These are phyloP conservation scores for Batillaria attramentaria DNA, from an alignment of 1,140 invertebrate species.

Conservation along the genomic window DNA sequence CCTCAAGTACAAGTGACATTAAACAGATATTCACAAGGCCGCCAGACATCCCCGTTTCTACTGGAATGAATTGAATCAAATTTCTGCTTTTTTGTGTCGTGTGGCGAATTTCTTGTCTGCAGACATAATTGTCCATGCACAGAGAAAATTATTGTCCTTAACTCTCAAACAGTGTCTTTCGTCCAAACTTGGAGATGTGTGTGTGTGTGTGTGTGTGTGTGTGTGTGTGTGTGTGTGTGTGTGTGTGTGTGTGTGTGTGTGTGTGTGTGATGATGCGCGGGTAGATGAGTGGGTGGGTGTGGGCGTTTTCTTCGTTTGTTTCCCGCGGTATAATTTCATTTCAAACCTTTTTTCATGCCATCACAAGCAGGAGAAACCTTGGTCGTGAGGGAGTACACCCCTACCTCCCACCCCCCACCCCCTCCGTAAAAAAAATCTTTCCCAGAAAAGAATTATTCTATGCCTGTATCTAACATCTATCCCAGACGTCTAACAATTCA, in stretches of 20 bases:
- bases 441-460: too few species aligned
- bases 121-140: not conserved
- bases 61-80: not conserved
- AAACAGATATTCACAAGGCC: not conserved
- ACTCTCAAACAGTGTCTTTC: too few species aligned
- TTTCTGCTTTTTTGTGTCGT: not conserved
- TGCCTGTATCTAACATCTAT: too few species aligned
- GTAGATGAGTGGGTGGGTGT: not conserved
- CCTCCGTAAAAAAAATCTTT: too few species aligned
- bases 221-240: slow-evolving; percentile 14
- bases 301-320: too few species aligned
- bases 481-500: too few species aligned
- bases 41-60: not conserved
- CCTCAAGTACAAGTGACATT: too few species aligned
- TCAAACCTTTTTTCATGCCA: too few species aligned
- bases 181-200: too few species aligned
- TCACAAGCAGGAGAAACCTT: too few species aligned
- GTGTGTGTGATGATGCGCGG: not conserved
- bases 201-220: slow-evolving; percentile 16
- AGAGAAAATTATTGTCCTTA: not conserved
- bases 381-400: not conserved
- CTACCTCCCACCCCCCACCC: too few species aligned
- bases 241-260: slow-evolving; percentile 9
- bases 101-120: not conserved
- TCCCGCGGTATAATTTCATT: too few species aligned